Evolutionary conservation across 1,140 invertebrate genomes (phyloP), one percentile per base, ranked within the genome.

Genomic region (Papilio aristodemus): DNA sequence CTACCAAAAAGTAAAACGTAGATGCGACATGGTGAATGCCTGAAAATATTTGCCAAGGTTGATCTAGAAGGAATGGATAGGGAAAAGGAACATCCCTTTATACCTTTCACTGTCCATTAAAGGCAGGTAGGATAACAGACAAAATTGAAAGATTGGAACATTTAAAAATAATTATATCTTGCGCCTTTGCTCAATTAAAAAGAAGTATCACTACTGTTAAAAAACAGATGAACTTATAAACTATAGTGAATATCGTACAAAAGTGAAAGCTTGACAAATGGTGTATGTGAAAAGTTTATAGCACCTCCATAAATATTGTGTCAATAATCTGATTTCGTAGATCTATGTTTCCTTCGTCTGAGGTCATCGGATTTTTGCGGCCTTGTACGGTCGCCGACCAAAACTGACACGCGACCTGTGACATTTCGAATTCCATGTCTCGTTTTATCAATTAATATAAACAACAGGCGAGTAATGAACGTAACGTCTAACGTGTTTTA

Each of bases 321-420:
- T 41, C 57, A 58, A 57, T 39, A 43, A 68, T 58, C 37, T 57
- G 10, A 72, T 62, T 82, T 80, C 67, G 73, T 76, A 69, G 66
- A 71, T 81, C 62, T 70, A 71, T 71, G 77, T 73, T 66, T 58
- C 57, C 57, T 54, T 58, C 10, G 41, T 79, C 76, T 85, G 85
- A 90, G 87, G 86, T 90, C 87, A 85, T 88, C 83, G 83, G 71
- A 79, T 81, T 81, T 77, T 68, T 63, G 77, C 85, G 87, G 85
- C 87, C 87, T 90, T 90, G 86, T 78, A 71, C 81, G 86, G 86
- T 88, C 87, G 85, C 84, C 83, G 84, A 83, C 85, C 87, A 87
- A 81, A 76, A 71, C 73, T 85, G 79, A 83, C 79, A 83, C 77
- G 57, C 78, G 77, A 82, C 78, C 82, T 77, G 76, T 74, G 83